A percentile compares a stretch with the other conserved stretches of the same genome.
Conservation (phyloP, 2,888 invertebrate species). For the Nematopogon swammerdamellus region DNA sequence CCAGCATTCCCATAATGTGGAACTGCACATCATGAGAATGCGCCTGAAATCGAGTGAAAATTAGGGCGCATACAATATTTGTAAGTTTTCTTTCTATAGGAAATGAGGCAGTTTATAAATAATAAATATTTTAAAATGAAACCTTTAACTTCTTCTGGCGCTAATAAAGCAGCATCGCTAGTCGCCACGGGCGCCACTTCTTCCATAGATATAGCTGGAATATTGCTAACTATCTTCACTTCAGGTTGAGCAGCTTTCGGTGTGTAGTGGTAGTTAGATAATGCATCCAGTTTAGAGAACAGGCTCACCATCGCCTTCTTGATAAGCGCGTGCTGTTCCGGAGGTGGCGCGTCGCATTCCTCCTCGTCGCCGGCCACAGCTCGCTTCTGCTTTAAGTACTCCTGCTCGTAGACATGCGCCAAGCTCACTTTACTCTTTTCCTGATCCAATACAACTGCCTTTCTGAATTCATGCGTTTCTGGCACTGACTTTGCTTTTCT, state of each 20-base stretch:
- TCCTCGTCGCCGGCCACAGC: slow-evolving; percentile 57
- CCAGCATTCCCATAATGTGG: too few species aligned
- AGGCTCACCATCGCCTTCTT: slow-evolving; percentile 68
- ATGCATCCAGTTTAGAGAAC: slow-evolving; percentile 84
- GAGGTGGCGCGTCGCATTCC: slow-evolving; percentile 35
- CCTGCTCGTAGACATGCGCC: slow-evolving; percentile 91
- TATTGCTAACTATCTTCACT: slow-evolving; percentile 84
- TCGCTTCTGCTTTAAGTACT: slow-evolving; percentile 69
- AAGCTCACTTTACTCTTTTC: slow-evolving; percentile 93
- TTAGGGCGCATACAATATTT: too few species aligned
- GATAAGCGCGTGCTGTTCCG: slow-evolving; percentile 77
- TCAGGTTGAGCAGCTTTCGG: slow-evolving; percentile 85
- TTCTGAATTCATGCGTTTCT: slow-evolving; percentile 80
- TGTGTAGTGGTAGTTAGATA: slow-evolving; percentile 93
- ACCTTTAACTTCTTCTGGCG: slow-evolving; percentile 88
- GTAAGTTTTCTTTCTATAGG: too few species aligned
- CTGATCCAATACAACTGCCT: slow-evolving; percentile 83
- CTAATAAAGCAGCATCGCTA: slow-evolving; percentile 79
- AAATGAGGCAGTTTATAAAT: neutral
- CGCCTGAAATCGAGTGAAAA: too few species aligned
- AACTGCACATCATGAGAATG: too few species aligned
- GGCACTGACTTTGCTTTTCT: slow-evolving; percentile 82
- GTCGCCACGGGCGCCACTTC: slow-evolving; percentile 92
- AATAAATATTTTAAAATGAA: slow-evolving; percentile 19
- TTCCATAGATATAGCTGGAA: slow-evolving; percentile 90